Conservation (phyloP, 2,888 invertebrate genomes). For the Tachina fera region DNA sequence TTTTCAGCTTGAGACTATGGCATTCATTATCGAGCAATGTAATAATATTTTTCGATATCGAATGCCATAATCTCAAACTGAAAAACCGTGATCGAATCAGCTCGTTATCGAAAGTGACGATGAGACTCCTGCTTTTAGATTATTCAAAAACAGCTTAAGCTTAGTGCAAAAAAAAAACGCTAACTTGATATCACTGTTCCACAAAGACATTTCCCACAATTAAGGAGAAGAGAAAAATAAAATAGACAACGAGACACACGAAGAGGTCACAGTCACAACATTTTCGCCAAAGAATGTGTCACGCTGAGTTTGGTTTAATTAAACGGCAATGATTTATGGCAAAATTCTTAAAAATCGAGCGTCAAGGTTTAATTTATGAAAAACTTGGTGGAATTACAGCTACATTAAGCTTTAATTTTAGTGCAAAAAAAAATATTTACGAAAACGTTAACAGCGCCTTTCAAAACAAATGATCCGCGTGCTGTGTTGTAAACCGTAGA, state of each 20-base stretch:
- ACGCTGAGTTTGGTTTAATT: conserved; percentile 75
- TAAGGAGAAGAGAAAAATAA: not conserved
- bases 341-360: conserved; percentile 50
- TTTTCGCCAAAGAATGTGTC: conserved; percentile 73
- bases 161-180: too few relatives aligned
- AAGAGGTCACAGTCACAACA: conserved; percentile 64
- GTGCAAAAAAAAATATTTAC: not conserved
- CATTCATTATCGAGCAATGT: too few relatives aligned
- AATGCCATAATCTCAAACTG: too few relatives aligned
- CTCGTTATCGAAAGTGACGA: too few relatives aligned
- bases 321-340: conserved; percentile 74
- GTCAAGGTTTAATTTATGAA: conserved; percentile 40
- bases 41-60: too few relatives aligned
- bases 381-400: conserved; percentile 8
- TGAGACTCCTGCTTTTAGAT: too few relatives aligned
- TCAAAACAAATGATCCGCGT: conserved; percentile 6
- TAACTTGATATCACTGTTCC: not conserved
- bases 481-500: conserved; percentile 21
- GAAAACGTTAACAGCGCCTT: not conserved
- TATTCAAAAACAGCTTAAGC: too few relatives aligned
- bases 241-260: not conserved
- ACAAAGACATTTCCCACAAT: not conserved
- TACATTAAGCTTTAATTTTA: not conserved
- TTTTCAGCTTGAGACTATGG: too few relatives aligned
- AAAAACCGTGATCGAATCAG: too few relatives aligned